These are phyloP conservation scores for Salarias fasciatus DNA, from an alignment of 2,797 vertebrate species.

Conservation along the genomic window DNA sequence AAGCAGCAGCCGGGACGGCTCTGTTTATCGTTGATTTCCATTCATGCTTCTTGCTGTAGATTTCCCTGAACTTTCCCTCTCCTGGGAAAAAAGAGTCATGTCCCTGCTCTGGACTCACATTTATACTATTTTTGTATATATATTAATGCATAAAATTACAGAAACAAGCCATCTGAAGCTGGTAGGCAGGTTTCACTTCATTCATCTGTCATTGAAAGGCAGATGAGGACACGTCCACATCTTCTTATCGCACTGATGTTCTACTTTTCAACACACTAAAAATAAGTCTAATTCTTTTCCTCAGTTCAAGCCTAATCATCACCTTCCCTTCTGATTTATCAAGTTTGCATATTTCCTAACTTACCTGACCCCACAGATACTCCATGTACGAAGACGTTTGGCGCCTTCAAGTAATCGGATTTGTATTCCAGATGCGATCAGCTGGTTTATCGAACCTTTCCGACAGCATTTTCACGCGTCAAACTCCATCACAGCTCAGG, in stretches of 20 bases:
- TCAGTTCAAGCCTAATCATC: too few relatives aligned
- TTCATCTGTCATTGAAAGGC: not conserved
- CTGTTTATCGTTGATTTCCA: too few relatives aligned
- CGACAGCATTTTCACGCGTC: too few relatives aligned
- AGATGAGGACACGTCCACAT: not conserved
- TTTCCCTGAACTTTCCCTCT: too few relatives aligned
- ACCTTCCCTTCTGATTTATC: too few relatives aligned
- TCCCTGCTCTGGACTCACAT: not conserved
- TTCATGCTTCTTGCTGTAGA: too few relatives aligned
- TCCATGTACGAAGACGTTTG: conserved; percentile 18
- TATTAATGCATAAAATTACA: not conserved
- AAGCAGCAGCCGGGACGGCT: too few relatives aligned
- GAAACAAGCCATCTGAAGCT: not conserved
- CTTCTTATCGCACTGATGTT: conserved; percentile 2
- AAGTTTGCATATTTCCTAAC: conserved; percentile 4
- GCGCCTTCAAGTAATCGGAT: conserved; percentile 21
- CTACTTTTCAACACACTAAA: not conserved
- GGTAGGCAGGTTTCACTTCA: not conserved
- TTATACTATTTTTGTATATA: not conserved
- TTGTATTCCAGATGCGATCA: conserved; percentile 9
- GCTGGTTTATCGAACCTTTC: not conserved
- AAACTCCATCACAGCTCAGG: not conserved
- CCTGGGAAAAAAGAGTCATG: too few relatives aligned
- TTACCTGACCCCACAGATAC: conserved; percentile 39
- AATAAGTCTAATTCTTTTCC: too few relatives aligned